phyloP scores from a whole-genome alignment of 2,797 vertebrate species.

The Micrastur ruficollis region DNA sequence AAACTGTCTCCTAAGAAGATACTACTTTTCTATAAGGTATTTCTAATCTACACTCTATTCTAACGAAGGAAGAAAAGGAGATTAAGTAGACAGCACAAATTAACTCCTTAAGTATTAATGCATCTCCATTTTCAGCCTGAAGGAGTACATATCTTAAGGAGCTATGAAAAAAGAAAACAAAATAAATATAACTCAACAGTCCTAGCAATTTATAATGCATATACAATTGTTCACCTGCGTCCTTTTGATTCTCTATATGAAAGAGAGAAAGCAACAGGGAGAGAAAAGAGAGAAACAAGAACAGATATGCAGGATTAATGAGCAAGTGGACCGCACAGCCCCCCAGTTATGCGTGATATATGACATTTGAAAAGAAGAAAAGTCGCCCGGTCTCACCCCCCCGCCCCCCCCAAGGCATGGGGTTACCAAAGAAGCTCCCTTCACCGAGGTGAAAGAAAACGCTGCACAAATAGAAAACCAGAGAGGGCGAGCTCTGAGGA shows the following conservation, averaged over 20 bases:
- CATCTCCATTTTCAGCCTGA: conserved; percentile 76
- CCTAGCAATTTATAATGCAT: conserved; percentile 88
- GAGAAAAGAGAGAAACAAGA: conserved; percentile 87
- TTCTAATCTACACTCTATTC: conserved; percentile 34
- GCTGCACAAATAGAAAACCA: conserved; percentile 79
- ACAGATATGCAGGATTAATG: conserved; percentile 92
- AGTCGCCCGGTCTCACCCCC: conserved; percentile 69
- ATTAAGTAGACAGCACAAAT: conserved; percentile 84
- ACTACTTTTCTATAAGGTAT: not conserved
- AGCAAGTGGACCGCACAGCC: conserved; percentile 80
- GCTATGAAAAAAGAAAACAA: conserved; percentile 76
- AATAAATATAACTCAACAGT: conserved; percentile 80
- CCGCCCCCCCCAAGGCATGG: conserved; percentile 62
- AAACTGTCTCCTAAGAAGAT: conserved; percentile 37
- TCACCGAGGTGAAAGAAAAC: conserved; percentile 73
- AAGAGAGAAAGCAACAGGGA: conserved; percentile 84
- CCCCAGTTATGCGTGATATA: conserved; percentile 80
- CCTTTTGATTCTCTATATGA: conserved; percentile 93
- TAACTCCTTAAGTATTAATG: conserved; percentile 85
- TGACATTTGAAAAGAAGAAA: conserved; percentile 74
- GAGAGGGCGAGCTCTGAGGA: conserved; percentile 76
- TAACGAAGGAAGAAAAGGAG: conserved; percentile 52
- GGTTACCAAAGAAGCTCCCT: conserved; percentile 77
- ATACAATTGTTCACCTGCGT: conserved; percentile 95
- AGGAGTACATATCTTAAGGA: conserved; percentile 84